Conservation (phyloP, 2,797 vertebrate species). For the Myotis planiceps region DNA sequence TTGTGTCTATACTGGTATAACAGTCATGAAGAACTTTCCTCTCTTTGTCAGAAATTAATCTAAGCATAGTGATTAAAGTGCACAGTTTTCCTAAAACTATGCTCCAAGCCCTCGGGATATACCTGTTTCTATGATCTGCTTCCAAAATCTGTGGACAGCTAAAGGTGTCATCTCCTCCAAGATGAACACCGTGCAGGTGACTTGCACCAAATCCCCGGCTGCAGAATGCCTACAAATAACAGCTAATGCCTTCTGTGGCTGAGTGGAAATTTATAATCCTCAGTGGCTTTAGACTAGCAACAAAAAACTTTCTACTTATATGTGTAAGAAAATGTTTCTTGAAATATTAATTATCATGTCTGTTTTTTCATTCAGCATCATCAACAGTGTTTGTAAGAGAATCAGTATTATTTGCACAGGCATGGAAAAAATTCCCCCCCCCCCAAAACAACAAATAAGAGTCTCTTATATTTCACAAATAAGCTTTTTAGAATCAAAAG, state of each 20-base stretch:
- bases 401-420: neutral
- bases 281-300: neutral
- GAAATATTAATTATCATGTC: neutral
- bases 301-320: neutral
- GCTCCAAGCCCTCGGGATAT: neutral
- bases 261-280: neutral
- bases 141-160: neutral
- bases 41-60: neutral
- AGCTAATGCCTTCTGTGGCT: neutral
- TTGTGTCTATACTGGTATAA: neutral
- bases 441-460: neutral
- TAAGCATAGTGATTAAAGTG: neutral
- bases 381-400: neutral
- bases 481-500: neutral
- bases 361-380: neutral
- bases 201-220: neutral
- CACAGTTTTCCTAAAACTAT: slow-evolving; percentile 16
- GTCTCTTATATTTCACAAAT: neutral
- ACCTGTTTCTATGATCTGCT: neutral
- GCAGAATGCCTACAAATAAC: neutral
- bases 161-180: neutral
- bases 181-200: neutral
- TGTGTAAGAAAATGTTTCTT: neutral
- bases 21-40: neutral
- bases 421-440: neutral